These are phyloP conservation scores for Diloba caeruleocephala DNA, from an alignment of 2,888 invertebrate genomes.

Conservation along the genomic window DNA sequence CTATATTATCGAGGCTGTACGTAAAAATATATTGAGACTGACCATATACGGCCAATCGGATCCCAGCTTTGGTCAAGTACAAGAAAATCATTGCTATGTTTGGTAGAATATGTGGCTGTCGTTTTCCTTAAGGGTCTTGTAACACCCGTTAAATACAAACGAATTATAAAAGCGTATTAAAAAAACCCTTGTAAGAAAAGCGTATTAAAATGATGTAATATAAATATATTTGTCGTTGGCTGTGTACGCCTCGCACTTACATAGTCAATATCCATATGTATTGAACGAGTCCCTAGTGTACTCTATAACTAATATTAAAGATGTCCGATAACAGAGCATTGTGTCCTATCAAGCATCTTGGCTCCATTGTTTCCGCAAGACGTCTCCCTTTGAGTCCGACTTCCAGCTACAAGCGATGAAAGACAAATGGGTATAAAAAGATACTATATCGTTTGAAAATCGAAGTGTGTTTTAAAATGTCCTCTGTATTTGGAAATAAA, in stretches of 20 bases:
- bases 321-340: conserved; percentile 59
- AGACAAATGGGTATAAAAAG: conserved; percentile 26
- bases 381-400: conserved; percentile 38
- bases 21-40: no score
- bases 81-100: no score
- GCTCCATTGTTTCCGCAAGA: conserved; percentile 61
- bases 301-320: conserved; percentile 62
- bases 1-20: no score
- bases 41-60: no score
- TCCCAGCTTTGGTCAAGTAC: no score
- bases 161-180: no score
- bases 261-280: neutral
- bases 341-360: conserved; percentile 67
- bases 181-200: no score
- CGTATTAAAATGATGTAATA: no score
- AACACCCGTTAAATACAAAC: no score
- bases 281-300: conserved; percentile 8
- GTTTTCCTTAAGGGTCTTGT: no score
- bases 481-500: neutral
- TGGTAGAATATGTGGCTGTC: no score
- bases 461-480: conserved; percentile 2
- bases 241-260: neutral
- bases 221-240: no score
- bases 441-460: conserved; percentile 8
- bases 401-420: conserved; percentile 13